A percentile compares a stretch with the other conserved stretches of the same genome.
Conservation (phyloP, 2,888 invertebrate species). For the Formica aserva region DNA sequence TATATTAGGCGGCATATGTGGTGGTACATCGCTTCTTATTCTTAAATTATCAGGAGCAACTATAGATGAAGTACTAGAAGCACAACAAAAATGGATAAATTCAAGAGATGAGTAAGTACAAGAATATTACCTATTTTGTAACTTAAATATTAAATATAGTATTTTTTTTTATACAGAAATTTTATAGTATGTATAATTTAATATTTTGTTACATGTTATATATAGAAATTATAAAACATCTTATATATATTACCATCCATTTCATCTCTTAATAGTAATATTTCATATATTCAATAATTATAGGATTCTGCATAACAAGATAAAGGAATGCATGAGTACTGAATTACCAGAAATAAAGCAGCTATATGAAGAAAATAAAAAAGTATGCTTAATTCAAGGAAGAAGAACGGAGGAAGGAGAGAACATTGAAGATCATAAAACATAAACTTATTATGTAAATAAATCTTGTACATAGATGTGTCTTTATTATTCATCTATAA, state of each 20-base stretch:
- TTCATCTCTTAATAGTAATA: conserved; percentile 10
- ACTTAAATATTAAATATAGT: conserved; percentile 10
- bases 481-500: neutral
- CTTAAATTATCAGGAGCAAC: conserved; percentile 45
- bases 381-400: neutral
- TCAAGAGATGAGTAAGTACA: conserved; percentile 43
- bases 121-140: neutral
- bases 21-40: conserved; percentile 77
- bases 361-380: neutral
- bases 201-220: neutral
- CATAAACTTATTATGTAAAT: conserved; percentile 20
- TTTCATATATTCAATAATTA: neutral
- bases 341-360: conserved; percentile 7
- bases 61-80: neutral
- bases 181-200: conserved; percentile 28
- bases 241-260: neutral
- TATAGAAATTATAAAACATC: neutral
- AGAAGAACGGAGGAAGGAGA: too few species aligned
- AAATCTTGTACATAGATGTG: conserved; percentile 27
- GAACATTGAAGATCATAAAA: neutral
- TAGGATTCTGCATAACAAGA: neutral
- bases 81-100: neutral
- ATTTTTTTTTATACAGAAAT: neutral
- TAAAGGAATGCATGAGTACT: neutral
- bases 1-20: conserved; percentile 88